Evolutionary conservation across 2,797 vertebrate genomes (phyloP).

Genomic region (Alfaro cultratus): DNA sequence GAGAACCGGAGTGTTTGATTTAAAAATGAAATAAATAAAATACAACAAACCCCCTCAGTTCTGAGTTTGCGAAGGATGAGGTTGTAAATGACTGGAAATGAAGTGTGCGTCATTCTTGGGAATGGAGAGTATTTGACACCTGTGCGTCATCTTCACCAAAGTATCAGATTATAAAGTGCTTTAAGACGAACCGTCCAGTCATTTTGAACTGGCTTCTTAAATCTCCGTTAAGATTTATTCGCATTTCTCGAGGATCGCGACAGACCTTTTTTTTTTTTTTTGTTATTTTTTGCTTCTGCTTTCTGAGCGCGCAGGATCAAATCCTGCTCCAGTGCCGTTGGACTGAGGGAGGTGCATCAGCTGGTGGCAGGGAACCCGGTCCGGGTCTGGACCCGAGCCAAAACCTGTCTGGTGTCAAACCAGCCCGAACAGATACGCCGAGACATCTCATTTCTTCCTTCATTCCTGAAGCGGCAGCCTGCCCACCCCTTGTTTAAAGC

Average conservation of each 20-base stretch:
- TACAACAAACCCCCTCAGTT: background rate
- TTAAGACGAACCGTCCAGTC: background rate
- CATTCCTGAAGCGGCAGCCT: constrained; percentile 79
- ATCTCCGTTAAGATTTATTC: background rate
- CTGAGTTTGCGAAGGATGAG: background rate
- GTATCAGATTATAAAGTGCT: background rate
- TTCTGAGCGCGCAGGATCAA: background rate
- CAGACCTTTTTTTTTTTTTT: background rate
- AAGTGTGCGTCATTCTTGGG: constrained; percentile 36
- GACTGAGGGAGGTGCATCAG: constrained; percentile 50
- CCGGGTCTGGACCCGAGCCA: constrained; percentile 74
- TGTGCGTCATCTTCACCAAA: constrained; percentile 16
- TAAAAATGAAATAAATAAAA: background rate
- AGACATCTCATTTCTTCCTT: constrained; percentile 81
- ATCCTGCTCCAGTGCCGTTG: background rate
- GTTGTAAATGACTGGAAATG: background rate
- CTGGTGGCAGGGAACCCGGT: constrained; percentile 34
- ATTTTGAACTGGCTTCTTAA: background rate
- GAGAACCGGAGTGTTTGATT: constrained; percentile 35
- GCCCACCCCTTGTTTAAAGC: constrained; percentile 75
- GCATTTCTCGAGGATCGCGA: background rate
- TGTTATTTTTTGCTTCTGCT: background rate
- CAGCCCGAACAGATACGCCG: constrained; percentile 83
- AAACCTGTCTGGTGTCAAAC: constrained; percentile 78
- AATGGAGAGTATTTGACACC: constrained; percentile 55